Base-by-base conservation (phyloP, 2,797 vertebrate genomes). In the Nothura maculosa region DNA sequence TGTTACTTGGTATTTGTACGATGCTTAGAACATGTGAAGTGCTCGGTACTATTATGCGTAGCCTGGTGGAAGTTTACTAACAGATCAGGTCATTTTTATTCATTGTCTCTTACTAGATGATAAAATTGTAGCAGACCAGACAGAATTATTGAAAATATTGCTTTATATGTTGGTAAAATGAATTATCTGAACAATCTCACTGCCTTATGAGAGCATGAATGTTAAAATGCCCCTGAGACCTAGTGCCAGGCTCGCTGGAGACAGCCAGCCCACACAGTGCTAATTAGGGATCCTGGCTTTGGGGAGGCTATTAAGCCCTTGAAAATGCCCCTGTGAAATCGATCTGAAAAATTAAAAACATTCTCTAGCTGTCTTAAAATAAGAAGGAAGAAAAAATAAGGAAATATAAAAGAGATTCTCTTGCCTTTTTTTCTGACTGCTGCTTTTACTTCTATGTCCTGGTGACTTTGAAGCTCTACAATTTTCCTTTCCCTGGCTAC, bases 81-180 rank as follows among this genome's bases (percentile, higher is more conserved):
- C 32, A 57, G 77, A 55, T 93, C 80, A 74, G 47, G 74, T 68
- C 7, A 0, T 60, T 94, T 87, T 91, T 89, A 89, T 76, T 66
- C 28, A n/a, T 91, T 88, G 70, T 67, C 61, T 89, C 74, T 57
- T 88, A 67, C 32, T 42, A 63, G 82, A 57, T 47, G 63, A 87
- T 91, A 79, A 91, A 91, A 73, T 42, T 48, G 28, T 62, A 66
- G 79, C 69, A 83, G 86, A 61, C 34, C 9, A 48, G 70, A 45
- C 24, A 77, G 76, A 89, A 87, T 60, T 88, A 88, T 64, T 86
- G 47, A 70, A 95, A 96, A 68, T 74, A 74, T 12, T 81, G 67
- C 61, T 90, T 81, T 68, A 28, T 83, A 69, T 84, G 50, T 79
- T 76, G 50, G 25, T 60, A 79, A 85, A 94, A 83, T 67, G 24